A percentile compares a stretch with the other conserved stretches of the same genome.
Evolutionary conservation across 1,140 invertebrate genomes (phyloP).

Genomic region (Brachionus angularis): DNA sequence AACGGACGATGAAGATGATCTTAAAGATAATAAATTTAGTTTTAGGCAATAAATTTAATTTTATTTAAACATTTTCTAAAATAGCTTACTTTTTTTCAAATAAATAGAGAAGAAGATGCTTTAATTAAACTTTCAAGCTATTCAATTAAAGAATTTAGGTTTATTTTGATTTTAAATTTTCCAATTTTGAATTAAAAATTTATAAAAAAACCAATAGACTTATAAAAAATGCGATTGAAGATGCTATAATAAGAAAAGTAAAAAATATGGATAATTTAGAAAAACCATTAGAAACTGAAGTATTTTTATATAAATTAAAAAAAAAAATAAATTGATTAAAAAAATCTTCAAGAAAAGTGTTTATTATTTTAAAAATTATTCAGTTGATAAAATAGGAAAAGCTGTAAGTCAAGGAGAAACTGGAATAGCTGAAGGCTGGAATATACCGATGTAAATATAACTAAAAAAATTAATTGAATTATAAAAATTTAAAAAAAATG

Average conservation of each 20-base stretch:
- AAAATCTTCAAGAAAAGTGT: neutral
- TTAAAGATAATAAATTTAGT: too few relatives aligned
- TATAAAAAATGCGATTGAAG: slow-evolving; percentile 29
- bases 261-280: slow-evolving; percentile 19
- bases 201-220: neutral
- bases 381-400: slow-evolving; percentile 27
- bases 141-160: slow-evolving; percentile 20
- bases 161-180: neutral
- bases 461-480: neutral
- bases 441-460: slow-evolving; percentile 21
- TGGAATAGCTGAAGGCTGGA: slow-evolving; percentile 42
- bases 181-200: neutral
- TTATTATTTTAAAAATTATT: slow-evolving; percentile 30
- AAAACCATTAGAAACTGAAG: neutral
- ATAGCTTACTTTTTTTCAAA: neutral
- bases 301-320: neutral
- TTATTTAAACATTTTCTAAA: neutral
- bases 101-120: slow-evolving; percentile 3
- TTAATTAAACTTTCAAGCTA: slow-evolving; percentile 11
- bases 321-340: neutral
- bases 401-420: slow-evolving; percentile 7
- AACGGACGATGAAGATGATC: too few relatives aligned
- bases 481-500: neutral
- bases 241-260: neutral
- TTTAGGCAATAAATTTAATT: neutral